Base-by-base conservation (phyloP, 2,888 invertebrate species). In the Anthrax anthrax region DNA sequence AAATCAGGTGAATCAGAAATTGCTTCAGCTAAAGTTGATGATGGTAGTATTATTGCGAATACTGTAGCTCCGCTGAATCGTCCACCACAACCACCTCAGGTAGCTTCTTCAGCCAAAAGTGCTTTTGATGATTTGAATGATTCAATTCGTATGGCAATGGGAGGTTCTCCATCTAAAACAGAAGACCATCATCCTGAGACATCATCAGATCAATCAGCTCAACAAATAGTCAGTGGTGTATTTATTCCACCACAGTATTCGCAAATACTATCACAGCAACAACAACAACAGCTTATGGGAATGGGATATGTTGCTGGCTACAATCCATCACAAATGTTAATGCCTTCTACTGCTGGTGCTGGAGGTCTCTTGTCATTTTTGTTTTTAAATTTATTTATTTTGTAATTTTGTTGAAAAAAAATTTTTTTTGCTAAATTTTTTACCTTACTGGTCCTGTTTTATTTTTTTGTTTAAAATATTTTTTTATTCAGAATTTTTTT, bases 41-140 rank as follows among this genome's bases (percentile, higher is more conserved):
- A 43, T 47, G 48, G 45, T 45, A 43, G 39, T 40, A 42, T 27
- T 29, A 27, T 18, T 44, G 48, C n/a, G 29, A 39, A 27, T 39
- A 29, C 38, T 38, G 27, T 19, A 18, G 53, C 67, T 58, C 69
- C 67, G 57, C 67, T 64, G 49, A 67, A 67, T 56, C 67, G 67
- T 61, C 69, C 68, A 53, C 69, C 68, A 55, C 68, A 64, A 56
- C 67, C 16, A 40, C n/a, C 23, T 12, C 29, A 18, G 23, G 5
- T 37, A 40, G 56, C 57, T 18, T 56, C 59, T 42, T 59, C 66
- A 18, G 73, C 75, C 43, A 79, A 78, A 58, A 78, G 77, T 55
- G 79, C 80, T 34, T 75, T 80, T 63, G 80, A 79, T 59, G 80
- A 80, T 57, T 72, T 81, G 53, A 80, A 80, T 59, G 78, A 80